Evolutionary conservation across 2,888 invertebrate species (phyloP).

Genomic region (Drosophila parthenogenetica): DNA sequence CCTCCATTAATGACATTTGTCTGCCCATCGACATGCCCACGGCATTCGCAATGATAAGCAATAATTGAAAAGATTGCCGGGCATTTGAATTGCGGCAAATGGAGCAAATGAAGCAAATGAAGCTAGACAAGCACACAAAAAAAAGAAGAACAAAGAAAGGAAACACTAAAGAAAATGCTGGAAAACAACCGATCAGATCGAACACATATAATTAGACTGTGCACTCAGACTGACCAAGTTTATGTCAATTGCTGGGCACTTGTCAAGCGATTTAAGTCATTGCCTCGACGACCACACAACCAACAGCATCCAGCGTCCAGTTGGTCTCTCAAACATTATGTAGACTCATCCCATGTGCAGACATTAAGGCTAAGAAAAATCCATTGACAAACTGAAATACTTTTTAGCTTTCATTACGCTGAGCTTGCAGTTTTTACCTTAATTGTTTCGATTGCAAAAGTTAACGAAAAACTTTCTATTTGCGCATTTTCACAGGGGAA

Average conservation of each 20-base stretch:
- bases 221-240: constrained; percentile 49
- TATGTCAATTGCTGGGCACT: constrained; percentile 60
- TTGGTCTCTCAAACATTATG: constrained; percentile 38
- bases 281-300: constrained; percentile 45
- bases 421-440: constrained; percentile 65
- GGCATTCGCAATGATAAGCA: constrained; percentile 72
- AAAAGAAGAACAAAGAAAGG: background rate
- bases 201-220: constrained; percentile 49
- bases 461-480: constrained; percentile 58
- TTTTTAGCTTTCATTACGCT: constrained; percentile 47
- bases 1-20: constrained; percentile 66
- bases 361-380: constrained; percentile 53
- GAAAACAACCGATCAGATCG: constrained; percentile 42
- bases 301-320: constrained; percentile 29
- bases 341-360: constrained; percentile 32
- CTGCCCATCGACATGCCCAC: constrained; percentile 45
- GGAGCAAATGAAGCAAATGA: constrained; percentile 24
- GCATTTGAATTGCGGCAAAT: constrained; percentile 70
- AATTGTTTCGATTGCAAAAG: constrained; percentile 51
- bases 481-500: constrained; percentile 62
- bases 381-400: constrained; percentile 3
- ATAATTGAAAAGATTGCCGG: constrained; percentile 78
- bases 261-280: constrained; percentile 57
- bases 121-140: background rate
- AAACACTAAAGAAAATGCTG: background rate